phyloP scores from a whole-genome alignment of 2,888 invertebrate species.

The Eudemis profundana region DNA sequence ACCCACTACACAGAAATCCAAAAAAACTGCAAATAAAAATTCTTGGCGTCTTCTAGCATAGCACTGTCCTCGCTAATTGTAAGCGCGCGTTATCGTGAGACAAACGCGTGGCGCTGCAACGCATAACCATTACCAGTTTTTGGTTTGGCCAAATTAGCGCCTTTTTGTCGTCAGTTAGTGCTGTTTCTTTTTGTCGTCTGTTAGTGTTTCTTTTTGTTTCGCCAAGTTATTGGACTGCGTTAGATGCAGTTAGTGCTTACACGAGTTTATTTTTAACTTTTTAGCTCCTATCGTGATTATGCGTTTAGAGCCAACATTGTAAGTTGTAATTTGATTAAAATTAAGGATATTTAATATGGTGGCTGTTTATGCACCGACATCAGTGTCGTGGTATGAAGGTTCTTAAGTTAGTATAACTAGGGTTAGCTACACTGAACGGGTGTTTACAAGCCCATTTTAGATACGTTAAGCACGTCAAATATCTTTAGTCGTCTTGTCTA shows the following conservation, averaged over 20 bases:
- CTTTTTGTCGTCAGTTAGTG: conserved; percentile 75
- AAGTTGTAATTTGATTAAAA: no score
- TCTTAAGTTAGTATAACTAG: no score
- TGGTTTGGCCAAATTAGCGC: conserved; percentile 84
- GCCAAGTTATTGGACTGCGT: conserved; percentile 38
- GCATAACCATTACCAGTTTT: conserved; percentile 85
- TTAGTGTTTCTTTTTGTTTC: conserved; percentile 48
- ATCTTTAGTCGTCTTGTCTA: no score
- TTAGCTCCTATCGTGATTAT: not conserved
- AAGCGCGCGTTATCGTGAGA: conserved; percentile 85
- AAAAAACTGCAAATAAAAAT: not conserved
- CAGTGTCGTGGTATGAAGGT: no score
- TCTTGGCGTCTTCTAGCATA: conserved; percentile 53
- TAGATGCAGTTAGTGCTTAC: conserved; percentile 4
- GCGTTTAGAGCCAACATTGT: no score
- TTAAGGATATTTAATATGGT: no score
- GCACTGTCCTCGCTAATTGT: conserved; percentile 78
- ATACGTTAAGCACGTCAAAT: no score
- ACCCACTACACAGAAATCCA: no score
- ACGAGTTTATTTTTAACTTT: conserved; percentile 5
- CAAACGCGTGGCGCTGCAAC: conserved; percentile 82
- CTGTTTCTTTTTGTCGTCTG: conserved; percentile 46
- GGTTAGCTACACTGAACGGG: no score
- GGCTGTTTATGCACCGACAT: no score
- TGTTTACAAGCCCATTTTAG: no score